These are phyloP conservation scores for Cheilosia variabilis DNA, from an alignment of 2,888 invertebrate genomes.

Conservation along the genomic window DNA sequence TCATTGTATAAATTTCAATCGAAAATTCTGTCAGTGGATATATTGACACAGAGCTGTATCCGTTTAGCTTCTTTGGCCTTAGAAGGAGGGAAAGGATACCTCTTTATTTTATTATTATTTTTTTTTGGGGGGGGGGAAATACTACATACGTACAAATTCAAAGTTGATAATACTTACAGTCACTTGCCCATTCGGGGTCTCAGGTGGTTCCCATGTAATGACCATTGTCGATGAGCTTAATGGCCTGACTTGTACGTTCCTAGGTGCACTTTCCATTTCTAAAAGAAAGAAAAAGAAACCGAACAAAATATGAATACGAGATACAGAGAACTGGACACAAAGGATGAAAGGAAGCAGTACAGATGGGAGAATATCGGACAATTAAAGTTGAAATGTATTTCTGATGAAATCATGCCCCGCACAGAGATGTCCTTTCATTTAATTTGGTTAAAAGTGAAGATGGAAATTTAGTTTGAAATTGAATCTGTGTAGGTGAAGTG, in stretches of 20 bases:
- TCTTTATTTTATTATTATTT: too few relatives aligned
- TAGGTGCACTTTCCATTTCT: constrained; percentile 98
- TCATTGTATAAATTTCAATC: constrained; percentile 68
- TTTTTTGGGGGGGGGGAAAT: constrained; percentile 13
- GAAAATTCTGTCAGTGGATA: constrained; percentile 36
- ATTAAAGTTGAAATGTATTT: constrained; percentile 14
- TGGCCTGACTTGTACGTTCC: constrained; percentile 96
- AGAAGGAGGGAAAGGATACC: background rate
- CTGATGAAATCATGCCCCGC: background rate
- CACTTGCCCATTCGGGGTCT: constrained; percentile 98
- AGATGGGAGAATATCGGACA: constrained; percentile 18
- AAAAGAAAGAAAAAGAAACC: constrained; percentile 44
- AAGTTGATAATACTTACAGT: constrained; percentile 87
- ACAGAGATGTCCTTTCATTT: constrained; percentile 1
- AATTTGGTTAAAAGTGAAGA: constrained; percentile 7
- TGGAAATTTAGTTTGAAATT: constrained; percentile 2
- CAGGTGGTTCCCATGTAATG: constrained; percentile 99
- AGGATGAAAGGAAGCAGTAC: constrained; percentile 13
- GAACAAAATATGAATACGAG: background rate
- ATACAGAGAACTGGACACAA: background rate
- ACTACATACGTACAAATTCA: constrained; percentile 21
- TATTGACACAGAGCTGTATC: constrained; percentile 43
- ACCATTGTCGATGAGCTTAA: constrained; percentile 98
- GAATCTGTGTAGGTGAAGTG: background rate
- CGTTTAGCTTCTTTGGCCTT: background rate